Evolutionary conservation across 2,888 invertebrate species (phyloP).

Genomic region (Callinectes sapidus): DNA sequence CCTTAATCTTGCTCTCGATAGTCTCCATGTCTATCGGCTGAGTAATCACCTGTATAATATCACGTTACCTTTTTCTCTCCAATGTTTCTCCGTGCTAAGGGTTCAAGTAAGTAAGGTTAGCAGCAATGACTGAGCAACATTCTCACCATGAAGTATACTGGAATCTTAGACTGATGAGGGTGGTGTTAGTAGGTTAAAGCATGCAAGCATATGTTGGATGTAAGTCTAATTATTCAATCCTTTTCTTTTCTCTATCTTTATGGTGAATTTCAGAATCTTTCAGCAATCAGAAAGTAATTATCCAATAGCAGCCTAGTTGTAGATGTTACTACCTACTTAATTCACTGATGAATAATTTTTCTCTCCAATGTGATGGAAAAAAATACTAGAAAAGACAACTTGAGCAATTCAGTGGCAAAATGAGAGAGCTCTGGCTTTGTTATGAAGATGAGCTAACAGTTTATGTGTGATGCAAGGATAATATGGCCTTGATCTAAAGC

Average conservation of each 20-base stretch:
- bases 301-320: too few relatives aligned
- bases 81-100: not conserved
- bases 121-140: not conserved
- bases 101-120: not conserved
- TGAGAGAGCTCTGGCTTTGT: not conserved
- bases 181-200: not conserved
- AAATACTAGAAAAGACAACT: not conserved
- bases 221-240: not conserved
- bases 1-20: conserved; percentile 92
- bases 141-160: not conserved
- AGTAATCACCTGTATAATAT: conserved; percentile 81
- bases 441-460: not conserved
- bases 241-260: not conserved
- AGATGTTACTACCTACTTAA: not conserved
- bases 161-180: not conserved
- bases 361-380: not conserved
- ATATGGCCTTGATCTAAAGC: not conserved
- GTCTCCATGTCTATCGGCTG: conserved; percentile 96
- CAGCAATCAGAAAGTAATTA: too few relatives aligned
- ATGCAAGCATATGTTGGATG: not conserved
- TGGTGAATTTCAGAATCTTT: not conserved
- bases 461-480: not conserved
- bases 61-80: conserved; percentile 32
- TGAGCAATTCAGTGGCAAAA: not conserved
- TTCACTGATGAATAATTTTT: not conserved